Percentiles rank a stretch among this genome's conserved stretches.
These are phyloP conservation scores for Siniperca obscura DNA, from an alignment of 2,797 vertebrate genomes.

Conservation along the genomic window DNA sequence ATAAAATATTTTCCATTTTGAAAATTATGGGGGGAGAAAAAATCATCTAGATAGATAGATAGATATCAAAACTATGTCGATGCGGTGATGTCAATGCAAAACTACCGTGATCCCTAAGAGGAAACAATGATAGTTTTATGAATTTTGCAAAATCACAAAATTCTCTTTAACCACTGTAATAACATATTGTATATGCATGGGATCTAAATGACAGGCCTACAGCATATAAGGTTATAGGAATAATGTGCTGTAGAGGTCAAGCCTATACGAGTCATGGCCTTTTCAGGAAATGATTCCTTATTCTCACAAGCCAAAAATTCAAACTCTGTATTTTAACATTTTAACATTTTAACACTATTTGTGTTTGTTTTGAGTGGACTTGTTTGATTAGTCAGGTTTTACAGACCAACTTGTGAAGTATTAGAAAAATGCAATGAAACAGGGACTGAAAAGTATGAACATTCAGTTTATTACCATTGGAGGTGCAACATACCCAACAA, in stretches of 20 bases:
- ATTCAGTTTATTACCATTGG: background rate
- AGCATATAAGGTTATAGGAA: background rate
- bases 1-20: background rate
- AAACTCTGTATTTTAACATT: slow-evolving; percentile 9
- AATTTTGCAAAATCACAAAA: background rate
- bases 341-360: background rate
- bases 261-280: background rate
- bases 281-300: background rate
- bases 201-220: background rate
- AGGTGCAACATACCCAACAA: background rate
- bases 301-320: background rate
- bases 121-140: background rate
- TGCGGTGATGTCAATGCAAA: too few species aligned
- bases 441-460: background rate
- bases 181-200: background rate
- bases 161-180: background rate
- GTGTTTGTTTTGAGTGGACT: background rate
- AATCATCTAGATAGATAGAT: background rate
- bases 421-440: background rate
- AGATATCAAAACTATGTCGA: background rate
- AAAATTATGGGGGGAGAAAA: background rate
- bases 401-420: background rate
- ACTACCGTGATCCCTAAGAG: background rate
- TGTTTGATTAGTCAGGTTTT: background rate
- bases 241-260: background rate